Evolutionary conservation across 2,888 invertebrate species (phyloP).

Genomic region (Eupithecia subfuscata): DNA sequence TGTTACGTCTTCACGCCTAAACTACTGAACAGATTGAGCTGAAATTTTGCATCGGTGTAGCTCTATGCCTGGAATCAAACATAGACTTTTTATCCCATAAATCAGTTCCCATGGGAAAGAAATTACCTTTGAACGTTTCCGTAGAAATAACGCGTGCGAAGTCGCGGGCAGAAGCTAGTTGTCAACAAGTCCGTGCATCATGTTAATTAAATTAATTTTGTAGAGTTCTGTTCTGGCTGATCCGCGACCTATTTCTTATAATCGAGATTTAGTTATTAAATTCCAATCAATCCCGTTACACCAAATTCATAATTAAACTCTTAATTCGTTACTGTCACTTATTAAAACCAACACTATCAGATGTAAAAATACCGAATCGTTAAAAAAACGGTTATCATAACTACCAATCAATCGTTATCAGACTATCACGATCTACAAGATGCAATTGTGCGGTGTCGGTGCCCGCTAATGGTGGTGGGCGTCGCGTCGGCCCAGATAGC

Average conservation of each 20-base stretch:
- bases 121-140: too few relatives aligned
- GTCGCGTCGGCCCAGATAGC: constrained; percentile 64
- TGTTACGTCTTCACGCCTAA: too few relatives aligned
- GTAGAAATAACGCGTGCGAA: too few relatives aligned
- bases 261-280: not conserved
- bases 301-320: not conserved
- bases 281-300: not conserved
- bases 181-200: not conserved
- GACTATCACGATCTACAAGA: constrained; percentile 34
- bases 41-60: too few relatives aligned
- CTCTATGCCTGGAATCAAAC: too few relatives aligned
- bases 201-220: not conserved
- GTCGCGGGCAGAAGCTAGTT: too few relatives aligned
- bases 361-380: constrained; percentile 24
- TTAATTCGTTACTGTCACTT: constrained; percentile 21
- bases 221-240: not conserved
- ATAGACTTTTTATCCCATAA: too few relatives aligned
- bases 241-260: not conserved
- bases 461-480: constrained; percentile 71
- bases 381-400: constrained; percentile 24
- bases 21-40: too few relatives aligned
- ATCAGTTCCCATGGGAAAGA: too few relatives aligned
- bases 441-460: constrained; percentile 51
- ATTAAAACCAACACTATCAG: constrained; percentile 21
- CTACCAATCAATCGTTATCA: constrained; percentile 30